Base-by-base conservation (phyloP, 2,113 vertebrate species). In the Helogale parvula region DNA sequence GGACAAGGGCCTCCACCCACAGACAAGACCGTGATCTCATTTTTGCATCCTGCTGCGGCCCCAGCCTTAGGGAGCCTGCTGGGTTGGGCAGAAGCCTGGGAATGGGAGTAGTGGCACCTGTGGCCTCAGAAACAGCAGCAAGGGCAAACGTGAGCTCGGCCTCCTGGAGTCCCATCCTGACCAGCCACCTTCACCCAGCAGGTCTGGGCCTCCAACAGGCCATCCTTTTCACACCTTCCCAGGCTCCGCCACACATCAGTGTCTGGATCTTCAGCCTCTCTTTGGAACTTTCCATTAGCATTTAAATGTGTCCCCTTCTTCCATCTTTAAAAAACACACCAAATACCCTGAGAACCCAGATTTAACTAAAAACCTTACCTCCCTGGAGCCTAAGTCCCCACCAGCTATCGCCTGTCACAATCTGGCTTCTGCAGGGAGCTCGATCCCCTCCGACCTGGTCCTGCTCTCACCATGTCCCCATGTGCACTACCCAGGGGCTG, bases 11-110 rank as follows among this genome's bases (percentile, higher is more conserved):
- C 68, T n/a, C 23, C 17, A 19, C 63, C 47, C 90, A 50, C 45
- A 17, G 54, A 80, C 65, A 99, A 97, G 97, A 99, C 99, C 86
- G 99, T 99, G 95, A 99, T 98, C 98, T 99, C 99, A 0, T 99
- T 98, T 16, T 99, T 98, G 66, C 99, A 96, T 35, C 98, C 98
- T 7, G 92, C 95, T 95, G 98, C 99, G 97, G 31, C 94, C 19
- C 93, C 96, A 0, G 98, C 97, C 97, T 98, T 99, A 97, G 93
- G 69, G 97, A 95, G 83, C 97, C 96, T 74, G 93, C 57, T 0
- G 98, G 98, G 57, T 98, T 93, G 38, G 95, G 57, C 69, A 95
- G 65, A 35, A 95, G 60, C 45, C 81, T 84, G 45, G 97, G 84
- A 2, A 88, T 16, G 4, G 93, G 82, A 3, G 93, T 17, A 21